Percentiles rank a stretch among this genome's conserved stretches.
Conservation (phyloP, 2,113 vertebrate genomes). For the Suricata suricatta region DNA sequence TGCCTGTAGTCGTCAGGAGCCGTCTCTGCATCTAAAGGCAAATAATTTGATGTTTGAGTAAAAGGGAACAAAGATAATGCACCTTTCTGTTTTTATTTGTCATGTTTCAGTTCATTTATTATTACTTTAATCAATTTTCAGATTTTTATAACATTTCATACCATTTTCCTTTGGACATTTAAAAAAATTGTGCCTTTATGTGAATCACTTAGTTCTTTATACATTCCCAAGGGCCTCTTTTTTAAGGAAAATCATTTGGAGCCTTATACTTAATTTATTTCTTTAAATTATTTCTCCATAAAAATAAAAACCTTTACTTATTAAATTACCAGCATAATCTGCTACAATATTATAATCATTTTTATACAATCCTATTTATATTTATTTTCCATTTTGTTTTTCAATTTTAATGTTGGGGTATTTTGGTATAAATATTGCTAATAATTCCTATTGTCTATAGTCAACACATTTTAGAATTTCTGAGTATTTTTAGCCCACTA, state of each 20-base stretch:
- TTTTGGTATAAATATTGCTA: neutral
- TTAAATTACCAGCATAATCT: neutral
- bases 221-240: neutral
- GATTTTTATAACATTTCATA: neutral
- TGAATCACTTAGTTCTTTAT: neutral
- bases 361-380: neutral
- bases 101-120: neutral
- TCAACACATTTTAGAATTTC: neutral
- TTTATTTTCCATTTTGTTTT: neutral
- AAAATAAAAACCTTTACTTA: neutral
- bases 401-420: neutral
- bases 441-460: neutral
- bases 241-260: neutral
- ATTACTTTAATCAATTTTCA: neutral
- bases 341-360: neutral
- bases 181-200: neutral
- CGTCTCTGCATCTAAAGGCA: neutral
- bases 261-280: neutral
- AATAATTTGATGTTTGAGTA: neutral
- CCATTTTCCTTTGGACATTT: neutral
- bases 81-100: neutral
- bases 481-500: neutral
- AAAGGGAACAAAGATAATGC: neutral
- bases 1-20: neutral
- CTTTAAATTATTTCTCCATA: neutral